phyloP scores from a whole-genome alignment of 2,797 vertebrate species.

The Cryptoblepharus egeriae region DNA sequence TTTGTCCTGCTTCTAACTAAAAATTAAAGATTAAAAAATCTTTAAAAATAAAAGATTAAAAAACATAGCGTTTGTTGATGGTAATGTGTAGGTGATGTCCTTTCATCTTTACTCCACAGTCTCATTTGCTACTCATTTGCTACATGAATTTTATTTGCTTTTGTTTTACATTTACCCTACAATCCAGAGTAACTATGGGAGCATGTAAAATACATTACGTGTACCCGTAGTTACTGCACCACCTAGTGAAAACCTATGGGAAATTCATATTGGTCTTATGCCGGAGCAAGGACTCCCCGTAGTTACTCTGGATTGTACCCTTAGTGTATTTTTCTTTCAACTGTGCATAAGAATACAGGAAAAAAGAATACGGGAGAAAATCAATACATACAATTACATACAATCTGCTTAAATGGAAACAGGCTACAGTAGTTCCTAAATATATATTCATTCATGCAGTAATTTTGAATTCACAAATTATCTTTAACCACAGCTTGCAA shows the following conservation, averaged over 20 bases:
- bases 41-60: background rate
- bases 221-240: too few species aligned
- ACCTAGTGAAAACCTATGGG: too few species aligned
- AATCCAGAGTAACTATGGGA: too few species aligned
- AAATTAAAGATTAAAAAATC: background rate
- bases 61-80: background rate
- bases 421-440: conserved; percentile 12
- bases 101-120: background rate
- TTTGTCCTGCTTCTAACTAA: conserved; percentile 11
- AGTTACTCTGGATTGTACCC: too few species aligned
- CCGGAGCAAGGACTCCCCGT: too few species aligned
- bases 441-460: background rate
- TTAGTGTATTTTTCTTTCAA: conserved; percentile 7
- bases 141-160: background rate
- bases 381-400: background rate
- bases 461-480: background rate
- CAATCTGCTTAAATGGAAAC: background rate
- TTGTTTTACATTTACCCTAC: conserved; percentile 20
- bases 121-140: background rate
- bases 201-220: too few species aligned
- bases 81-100: background rate
- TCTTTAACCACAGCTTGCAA: too few species aligned
- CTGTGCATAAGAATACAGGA: background rate
- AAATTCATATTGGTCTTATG: too few species aligned
- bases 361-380: background rate